These are phyloP conservation scores for Druon quercuslanigerum DNA, from an alignment of 1,140 invertebrate genomes.

Conservation along the genomic window DNA sequence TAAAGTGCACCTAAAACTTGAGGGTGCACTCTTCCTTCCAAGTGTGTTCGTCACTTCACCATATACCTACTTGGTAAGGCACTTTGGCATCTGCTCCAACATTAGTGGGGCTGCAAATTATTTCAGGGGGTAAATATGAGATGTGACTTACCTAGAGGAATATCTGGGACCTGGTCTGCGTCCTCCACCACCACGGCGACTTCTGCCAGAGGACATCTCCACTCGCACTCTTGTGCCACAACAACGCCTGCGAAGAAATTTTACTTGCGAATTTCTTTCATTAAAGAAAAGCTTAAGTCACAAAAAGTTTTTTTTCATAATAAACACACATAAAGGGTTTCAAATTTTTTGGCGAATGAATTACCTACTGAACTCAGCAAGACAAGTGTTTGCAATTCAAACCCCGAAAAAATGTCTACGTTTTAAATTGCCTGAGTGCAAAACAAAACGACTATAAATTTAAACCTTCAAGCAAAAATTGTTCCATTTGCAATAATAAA, in stretches of 20 bases:
- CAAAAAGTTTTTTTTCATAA: background rate
- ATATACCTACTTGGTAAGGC: slow-evolving; percentile 64
- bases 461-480: no score
- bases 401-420: no score
- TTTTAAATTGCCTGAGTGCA: no score
- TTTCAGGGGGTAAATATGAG: slow-evolving; percentile 1
- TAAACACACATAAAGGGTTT: background rate
- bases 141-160: slow-evolving; percentile 72
- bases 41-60: slow-evolving; percentile 49
- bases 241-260: slow-evolving; percentile 79
- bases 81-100: slow-evolving; percentile 53
- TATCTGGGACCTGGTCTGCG: slow-evolving; percentile 75
- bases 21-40: background rate
- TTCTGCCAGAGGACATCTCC: slow-evolving; percentile 91
- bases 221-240: slow-evolving; percentile 89
- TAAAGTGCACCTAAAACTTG: background rate
- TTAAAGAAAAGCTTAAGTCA: no score
- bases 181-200: slow-evolving; percentile 82
- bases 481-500: no score
- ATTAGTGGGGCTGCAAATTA: slow-evolving; percentile 59
- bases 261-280: no score
- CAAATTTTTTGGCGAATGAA: no score
- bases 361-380: no score
- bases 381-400: no score
- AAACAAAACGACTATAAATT: no score